Evolutionary conservation across 53 echinoderm and acorn worm genomes (phyloP), one percentile per base, ranked within the genome.

Genomic region (Arbacia lixula): DNA sequence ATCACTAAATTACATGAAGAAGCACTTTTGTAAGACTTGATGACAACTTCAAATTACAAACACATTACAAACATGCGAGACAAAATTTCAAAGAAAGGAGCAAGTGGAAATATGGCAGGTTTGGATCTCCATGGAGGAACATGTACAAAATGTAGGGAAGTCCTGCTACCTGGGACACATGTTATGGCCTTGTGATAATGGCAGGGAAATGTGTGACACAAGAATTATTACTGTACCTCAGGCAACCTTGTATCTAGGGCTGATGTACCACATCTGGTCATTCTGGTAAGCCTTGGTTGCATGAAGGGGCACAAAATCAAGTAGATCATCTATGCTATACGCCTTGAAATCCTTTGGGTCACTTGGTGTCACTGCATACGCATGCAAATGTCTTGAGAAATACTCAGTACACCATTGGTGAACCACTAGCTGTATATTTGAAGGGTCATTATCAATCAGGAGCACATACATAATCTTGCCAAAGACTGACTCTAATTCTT

Each of bases 271-370:
- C 62, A 64, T 40, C 24, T 54, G 26, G 5, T 53, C 58, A 39
- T 78, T 27, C 17, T 10, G 42, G 41, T 88, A 88, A 16, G 88
- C 60, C 54, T 88, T 83, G 20, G 83, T 68, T 38, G 84, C 88
- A 84, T 88, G 88, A 14, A 68, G 82, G 9, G 84, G 88, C 14
- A 57, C 51, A 29, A 40, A 87, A 54, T 87, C 87, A 30, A 41
- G 32, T 9, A 87, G 81, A 21, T 87, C 71, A 19, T 56, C 41
- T 10, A 82, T 68, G 51, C 12, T 6, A 52, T 43, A 19, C 10
- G 33, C 51, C 17, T 31, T 33, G 32, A 79, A 1, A 3, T 53
- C 52, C 21, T 55, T 26, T 57, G 81, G 87, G 26, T 58, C 62
- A 12, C 64, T 24, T 56, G 71, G 81, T 36, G 25, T 38, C n/a